Conservation (phyloP, 2,888 invertebrate species). For the Cactoblastis cactorum region DNA sequence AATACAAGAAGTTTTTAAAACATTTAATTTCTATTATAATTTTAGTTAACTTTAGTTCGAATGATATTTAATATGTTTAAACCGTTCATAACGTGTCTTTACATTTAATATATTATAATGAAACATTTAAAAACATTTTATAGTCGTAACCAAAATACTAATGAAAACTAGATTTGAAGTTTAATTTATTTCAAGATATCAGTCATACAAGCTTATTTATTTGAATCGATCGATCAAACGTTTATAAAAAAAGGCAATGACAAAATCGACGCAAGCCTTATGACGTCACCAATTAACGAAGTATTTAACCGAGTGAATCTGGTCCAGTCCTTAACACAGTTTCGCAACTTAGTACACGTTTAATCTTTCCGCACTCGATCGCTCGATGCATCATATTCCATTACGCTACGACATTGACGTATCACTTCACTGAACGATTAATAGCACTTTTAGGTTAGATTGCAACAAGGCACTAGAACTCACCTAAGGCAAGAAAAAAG, state of each 20-base stretch:
- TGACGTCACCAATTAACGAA: constrained; percentile 26
- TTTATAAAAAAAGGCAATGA: neutral
- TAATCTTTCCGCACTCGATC: constrained; percentile 26
- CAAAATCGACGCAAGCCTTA: constrained; percentile 14
- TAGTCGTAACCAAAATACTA: too few relatives aligned
- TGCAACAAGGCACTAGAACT: constrained; percentile 57
- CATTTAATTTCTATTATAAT: too few relatives aligned
- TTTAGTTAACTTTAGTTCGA: too few relatives aligned
- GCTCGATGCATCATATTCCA: constrained; percentile 40
- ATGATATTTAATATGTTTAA: too few relatives aligned
- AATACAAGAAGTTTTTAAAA: too few relatives aligned
- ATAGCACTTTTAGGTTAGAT: constrained; percentile 49
- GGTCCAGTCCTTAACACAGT: constrained; percentile 23
- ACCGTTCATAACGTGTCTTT: too few relatives aligned
- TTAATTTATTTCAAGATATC: neutral
- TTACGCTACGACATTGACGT: constrained; percentile 39
- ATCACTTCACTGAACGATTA: constrained; percentile 64
- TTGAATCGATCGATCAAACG: neutral
- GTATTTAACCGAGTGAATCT: constrained; percentile 6
- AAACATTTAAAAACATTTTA: too few relatives aligned
- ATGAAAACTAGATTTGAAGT: too few relatives aligned
- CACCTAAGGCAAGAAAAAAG: constrained; percentile 74
- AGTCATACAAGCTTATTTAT: neutral
- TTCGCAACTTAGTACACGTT: constrained; percentile 2
- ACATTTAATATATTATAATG: too few relatives aligned